phyloP scores from a whole-genome alignment of 2,888 invertebrate species.

The Stomorhina lunata region DNA sequence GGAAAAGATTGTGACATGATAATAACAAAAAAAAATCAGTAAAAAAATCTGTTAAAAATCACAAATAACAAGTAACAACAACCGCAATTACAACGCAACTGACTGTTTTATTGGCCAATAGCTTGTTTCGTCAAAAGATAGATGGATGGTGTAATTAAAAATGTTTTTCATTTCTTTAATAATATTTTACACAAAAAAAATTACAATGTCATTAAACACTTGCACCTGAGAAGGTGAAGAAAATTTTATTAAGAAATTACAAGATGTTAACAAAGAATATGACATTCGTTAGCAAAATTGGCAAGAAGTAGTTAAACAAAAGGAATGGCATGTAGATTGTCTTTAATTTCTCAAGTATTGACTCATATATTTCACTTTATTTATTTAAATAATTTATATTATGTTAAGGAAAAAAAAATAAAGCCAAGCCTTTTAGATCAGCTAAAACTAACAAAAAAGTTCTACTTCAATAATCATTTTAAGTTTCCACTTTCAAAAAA shows the following conservation, averaged over 20 bases:
- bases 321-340: no score
- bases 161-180: background rate
- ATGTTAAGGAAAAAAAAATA: background rate
- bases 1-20: slow-evolving; percentile 49
- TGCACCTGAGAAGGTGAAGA: background rate
- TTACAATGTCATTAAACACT: slow-evolving; percentile 18
- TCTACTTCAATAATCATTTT: background rate
- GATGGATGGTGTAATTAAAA: slow-evolving; percentile 37
- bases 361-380: no score
- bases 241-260: slow-evolving; percentile 25
- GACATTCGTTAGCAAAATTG: background rate
- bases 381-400: background rate
- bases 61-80: slow-evolving; percentile 37
- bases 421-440: slow-evolving; percentile 13
- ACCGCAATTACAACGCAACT: slow-evolving; percentile 30
- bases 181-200: background rate
- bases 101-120: slow-evolving; percentile 26
- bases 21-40: slow-evolving; percentile 16
- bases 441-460: slow-evolving; percentile 6
- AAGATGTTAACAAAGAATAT: background rate
- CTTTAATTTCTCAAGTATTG: background rate
- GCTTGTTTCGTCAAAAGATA: background rate
- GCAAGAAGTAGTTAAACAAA: background rate
- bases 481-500: background rate
- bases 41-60: no score